A percentile compares a stretch with the other conserved stretches of the same genome.
Evolutionary conservation across 2,113 vertebrate species (phyloP).

Genomic region (Oryzias celebensis): DNA sequence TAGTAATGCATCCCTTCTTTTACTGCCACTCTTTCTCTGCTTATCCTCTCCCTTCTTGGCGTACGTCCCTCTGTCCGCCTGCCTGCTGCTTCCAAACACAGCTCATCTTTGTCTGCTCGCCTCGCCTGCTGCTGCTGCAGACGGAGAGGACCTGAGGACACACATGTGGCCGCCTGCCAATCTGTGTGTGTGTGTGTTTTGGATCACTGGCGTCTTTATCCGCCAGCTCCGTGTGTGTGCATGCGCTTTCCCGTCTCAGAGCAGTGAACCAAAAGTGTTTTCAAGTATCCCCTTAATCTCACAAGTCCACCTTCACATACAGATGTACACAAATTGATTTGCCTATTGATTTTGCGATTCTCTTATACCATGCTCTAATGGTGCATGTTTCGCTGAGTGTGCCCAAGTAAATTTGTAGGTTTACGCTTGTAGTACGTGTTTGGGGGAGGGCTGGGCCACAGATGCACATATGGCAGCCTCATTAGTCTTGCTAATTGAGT

Average conservation of each 20-base stretch:
- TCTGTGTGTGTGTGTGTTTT: conserved; percentile 65
- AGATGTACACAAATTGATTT: conserved; percentile 47
- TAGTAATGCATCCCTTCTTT: background rate
- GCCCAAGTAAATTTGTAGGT: conserved; percentile 8
- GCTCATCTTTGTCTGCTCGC: conserved; percentile 56
- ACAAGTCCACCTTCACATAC: conserved; percentile 11
- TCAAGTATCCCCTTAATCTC: conserved; percentile 46
- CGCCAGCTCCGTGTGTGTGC: conserved; percentile 9
- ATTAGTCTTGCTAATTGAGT: conserved; percentile 60
- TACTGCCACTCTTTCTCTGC: conserved; percentile 4
- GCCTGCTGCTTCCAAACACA: conserved; percentile 59
- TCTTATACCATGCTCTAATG: conserved; percentile 4
- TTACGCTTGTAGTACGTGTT: background rate
- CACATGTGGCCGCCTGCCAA: conserved; percentile 62
- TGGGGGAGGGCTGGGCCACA: conserved; percentile 5
- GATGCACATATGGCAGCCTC: conserved; percentile 18
- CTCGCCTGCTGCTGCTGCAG: conserved; percentile 52
- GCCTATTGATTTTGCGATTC: conserved; percentile 40
- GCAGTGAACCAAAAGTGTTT: conserved; percentile 27
- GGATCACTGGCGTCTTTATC: conserved; percentile 71
- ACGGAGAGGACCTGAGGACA: conserved; percentile 57
- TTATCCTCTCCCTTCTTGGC: conserved; percentile 20
- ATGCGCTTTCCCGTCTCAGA: background rate
- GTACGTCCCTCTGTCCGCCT: conserved; percentile 26
- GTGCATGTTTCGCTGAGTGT: conserved; percentile 15